These are phyloP conservation scores for Bufo gargarizans DNA, from an alignment of 2,113 vertebrate species.

Conservation along the genomic window DNA sequence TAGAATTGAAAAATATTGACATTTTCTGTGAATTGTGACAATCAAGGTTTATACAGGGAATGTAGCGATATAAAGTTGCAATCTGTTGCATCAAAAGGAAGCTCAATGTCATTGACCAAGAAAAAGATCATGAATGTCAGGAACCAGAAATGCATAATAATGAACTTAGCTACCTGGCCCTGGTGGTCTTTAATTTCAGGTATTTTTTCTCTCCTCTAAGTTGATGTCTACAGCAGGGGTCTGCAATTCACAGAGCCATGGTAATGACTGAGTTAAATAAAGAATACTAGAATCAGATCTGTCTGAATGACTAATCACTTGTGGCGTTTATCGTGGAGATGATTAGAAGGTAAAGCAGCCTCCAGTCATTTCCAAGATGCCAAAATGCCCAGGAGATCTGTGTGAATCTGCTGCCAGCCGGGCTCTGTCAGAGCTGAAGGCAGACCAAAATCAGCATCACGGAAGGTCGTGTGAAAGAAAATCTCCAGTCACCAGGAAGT, in stretches of 20 bases:
- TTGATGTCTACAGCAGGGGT: constrained; percentile 16
- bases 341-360: constrained; percentile 67
- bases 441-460: constrained; percentile 73
- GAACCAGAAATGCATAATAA: background rate
- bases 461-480: constrained; percentile 76
- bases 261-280: constrained; percentile 52
- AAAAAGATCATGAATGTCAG: background rate
- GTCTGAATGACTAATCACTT: constrained; percentile 37
- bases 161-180: background rate
- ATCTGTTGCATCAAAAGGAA: background rate
- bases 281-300: constrained; percentile 19
- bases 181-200: constrained; percentile 18
- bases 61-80: background rate
- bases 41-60: background rate
- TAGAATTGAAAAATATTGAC: no score
- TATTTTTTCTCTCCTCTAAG: background rate
- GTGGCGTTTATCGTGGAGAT: constrained; percentile 62
- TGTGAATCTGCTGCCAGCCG: constrained; percentile 80
- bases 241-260: background rate
- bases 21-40: no score
- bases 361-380: constrained; percentile 76
- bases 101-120: background rate
- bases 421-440: constrained; percentile 74
- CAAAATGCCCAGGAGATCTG: constrained; percentile 89
- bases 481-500: constrained; percentile 71